A percentile compares a stretch with the other conserved stretches of the same genome.
Conservation (phyloP, 2,797 vertebrate species). For the Discoglossus pictus region DNA sequence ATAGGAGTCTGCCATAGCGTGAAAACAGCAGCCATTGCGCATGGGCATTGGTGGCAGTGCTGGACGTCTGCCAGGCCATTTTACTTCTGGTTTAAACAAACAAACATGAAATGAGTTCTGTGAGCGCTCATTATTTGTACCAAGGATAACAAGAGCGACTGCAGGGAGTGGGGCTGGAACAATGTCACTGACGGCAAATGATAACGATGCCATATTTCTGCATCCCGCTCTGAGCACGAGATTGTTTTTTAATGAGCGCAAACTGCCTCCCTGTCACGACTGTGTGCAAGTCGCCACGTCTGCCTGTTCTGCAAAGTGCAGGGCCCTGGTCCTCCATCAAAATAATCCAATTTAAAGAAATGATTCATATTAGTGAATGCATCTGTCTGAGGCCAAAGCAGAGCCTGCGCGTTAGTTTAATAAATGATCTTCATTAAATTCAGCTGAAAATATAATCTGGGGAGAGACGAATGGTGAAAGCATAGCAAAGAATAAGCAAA, state of each 20-base stretch:
- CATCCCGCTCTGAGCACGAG: slow-evolving; percentile 43
- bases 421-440: slow-evolving; percentile 74
- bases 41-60: background rate
- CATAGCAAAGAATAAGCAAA: slow-evolving; percentile 69
- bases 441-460: slow-evolving; percentile 71
- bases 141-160: background rate
- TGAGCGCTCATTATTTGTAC: background rate
- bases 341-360: slow-evolving; percentile 73
- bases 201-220: slow-evolving; percentile 50
- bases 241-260: slow-evolving; percentile 55
- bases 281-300: slow-evolving; percentile 56
- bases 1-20: too few species aligned
- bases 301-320: slow-evolving; percentile 56
- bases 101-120: slow-evolving; percentile 9
- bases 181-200: background rate
- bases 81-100: slow-evolving; percentile 27
- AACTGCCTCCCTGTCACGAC: slow-evolving; percentile 57
- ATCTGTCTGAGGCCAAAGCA: slow-evolving; percentile 71
- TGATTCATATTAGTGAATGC: slow-evolving; percentile 70
- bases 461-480: slow-evolving; percentile 61
- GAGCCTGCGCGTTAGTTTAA: slow-evolving; percentile 69
- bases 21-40: too few species aligned
- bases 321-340: slow-evolving; percentile 63
- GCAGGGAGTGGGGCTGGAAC: slow-evolving; percentile 17
- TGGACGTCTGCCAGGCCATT: slow-evolving; percentile 1